Conservation (phyloP, 2,113 vertebrate genomes). For the Apus apus region DNA sequence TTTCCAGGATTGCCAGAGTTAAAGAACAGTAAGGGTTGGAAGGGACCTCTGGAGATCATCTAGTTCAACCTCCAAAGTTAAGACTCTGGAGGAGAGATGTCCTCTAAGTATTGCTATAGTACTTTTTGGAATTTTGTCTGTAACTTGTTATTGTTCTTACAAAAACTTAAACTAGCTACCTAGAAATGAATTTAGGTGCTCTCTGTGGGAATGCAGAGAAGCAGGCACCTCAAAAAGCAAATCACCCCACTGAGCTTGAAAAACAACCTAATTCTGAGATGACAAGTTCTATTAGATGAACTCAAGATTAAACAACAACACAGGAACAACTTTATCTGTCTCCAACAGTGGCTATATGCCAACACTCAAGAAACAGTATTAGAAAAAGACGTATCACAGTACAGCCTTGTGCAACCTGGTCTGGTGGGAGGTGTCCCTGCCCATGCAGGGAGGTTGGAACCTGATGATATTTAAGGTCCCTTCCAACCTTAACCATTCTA, state of each 20-base stretch:
- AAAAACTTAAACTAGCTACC: background rate
- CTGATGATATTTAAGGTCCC: no score
- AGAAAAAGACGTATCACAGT: rapidly evolving
- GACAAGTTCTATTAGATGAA: background rate
- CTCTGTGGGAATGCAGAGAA: background rate
- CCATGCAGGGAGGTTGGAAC: no score
- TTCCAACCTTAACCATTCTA: no score
- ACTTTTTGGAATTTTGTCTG: background rate
- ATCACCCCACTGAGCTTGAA: background rate
- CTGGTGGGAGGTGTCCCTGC: no score
- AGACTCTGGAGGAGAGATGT: background rate
- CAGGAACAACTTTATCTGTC: background rate
- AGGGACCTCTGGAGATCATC: no score
- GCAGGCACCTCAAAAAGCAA: background rate
- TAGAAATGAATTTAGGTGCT: background rate
- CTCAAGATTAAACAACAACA: background rate
- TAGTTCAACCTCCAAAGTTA: no score
- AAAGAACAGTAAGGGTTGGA: no score
- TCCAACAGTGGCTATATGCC: background rate
- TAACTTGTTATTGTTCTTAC: background rate
- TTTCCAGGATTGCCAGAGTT: background rate
- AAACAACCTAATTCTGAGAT: background rate
- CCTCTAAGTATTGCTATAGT: background rate
- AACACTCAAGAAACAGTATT: background rate
- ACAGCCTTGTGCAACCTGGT: no score